Conservation (phyloP, 2,113 vertebrate species). For the Psophia crepitans region DNA sequence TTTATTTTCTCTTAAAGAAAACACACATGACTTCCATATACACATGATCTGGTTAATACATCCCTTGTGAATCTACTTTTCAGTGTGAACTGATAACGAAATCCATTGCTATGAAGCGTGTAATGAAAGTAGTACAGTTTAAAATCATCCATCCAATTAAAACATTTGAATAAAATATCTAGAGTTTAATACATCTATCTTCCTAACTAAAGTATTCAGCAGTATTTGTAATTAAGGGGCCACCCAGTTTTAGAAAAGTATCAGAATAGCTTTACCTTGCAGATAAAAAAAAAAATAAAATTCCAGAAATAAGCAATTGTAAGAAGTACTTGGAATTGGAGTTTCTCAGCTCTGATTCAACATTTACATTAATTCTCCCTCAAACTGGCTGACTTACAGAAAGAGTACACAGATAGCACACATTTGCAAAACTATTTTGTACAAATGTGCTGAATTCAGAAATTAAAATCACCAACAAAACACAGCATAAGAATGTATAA, state of each 20-base stretch:
- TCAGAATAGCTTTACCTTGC: constrained; percentile 42
- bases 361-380: neutral
- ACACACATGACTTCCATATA: neutral
- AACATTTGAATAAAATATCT: neutral
- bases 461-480: neutral
- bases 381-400: neutral
- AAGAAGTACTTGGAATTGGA: neutral
- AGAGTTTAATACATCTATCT: neutral
- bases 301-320: neutral
- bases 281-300: neutral
- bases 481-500: neutral
- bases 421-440: neutral
- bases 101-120: neutral
- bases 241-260: neutral
- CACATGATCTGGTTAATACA: neutral
- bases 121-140: neutral
- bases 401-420: neutral
- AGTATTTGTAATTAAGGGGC: neutral
- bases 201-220: neutral
- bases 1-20: neutral
- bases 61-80: neutral
- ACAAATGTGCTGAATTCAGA: neutral
- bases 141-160: neutral
- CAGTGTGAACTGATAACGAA: neutral
- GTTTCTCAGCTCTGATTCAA: neutral